Percentiles rank a stretch among this genome's conserved stretches.
These are phyloP conservation scores for Oreochromis mossambicus DNA, from an alignment of 2,797 vertebrate species.

Conservation along the genomic window DNA sequence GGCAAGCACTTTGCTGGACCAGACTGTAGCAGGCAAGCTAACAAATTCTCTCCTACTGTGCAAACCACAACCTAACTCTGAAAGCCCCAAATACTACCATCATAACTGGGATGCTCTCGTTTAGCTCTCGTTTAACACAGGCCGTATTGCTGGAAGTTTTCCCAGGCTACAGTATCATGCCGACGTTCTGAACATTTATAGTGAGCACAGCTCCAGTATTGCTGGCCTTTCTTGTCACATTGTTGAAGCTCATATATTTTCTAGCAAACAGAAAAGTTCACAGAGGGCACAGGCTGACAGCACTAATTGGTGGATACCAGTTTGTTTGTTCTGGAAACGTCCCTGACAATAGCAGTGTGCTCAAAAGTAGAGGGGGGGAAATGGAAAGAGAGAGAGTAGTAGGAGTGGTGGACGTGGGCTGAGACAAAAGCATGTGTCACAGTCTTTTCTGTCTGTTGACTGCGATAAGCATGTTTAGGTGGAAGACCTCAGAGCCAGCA, in stretches of 20 bases:
- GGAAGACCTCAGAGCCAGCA: constrained; percentile 8
- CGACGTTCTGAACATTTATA: background rate
- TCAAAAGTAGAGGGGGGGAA: background rate
- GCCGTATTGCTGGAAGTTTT: constrained; percentile 13
- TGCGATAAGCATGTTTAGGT: constrained; percentile 59
- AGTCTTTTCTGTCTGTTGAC: constrained; percentile 55
- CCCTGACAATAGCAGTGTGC: constrained; percentile 10
- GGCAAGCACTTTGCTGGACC: constrained; percentile 37
- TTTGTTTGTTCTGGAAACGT: constrained; percentile 41
- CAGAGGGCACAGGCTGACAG: constrained; percentile 19
- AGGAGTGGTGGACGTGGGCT: constrained; percentile 43
- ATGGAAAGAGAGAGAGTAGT: background rate
- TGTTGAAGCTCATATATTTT: constrained; percentile 24
- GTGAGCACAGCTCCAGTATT: background rate
- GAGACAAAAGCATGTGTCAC: constrained; percentile 65
- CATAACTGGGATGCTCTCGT: constrained; percentile 7
- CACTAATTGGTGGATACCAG: constrained; percentile 42
- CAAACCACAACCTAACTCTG: constrained; percentile 15
- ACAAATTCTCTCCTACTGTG: constrained; percentile 15
- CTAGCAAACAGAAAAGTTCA: background rate
- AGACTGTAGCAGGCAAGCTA: constrained; percentile 6
- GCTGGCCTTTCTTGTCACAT: constrained; percentile 3
- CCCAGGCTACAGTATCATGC: constrained; percentile 1
- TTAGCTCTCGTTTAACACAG: constrained; percentile 5
- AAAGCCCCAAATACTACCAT: constrained; percentile 30